phyloP scores from a whole-genome alignment of 2,797 vertebrate genomes.

The Gymnothorax reevesii region DNA sequence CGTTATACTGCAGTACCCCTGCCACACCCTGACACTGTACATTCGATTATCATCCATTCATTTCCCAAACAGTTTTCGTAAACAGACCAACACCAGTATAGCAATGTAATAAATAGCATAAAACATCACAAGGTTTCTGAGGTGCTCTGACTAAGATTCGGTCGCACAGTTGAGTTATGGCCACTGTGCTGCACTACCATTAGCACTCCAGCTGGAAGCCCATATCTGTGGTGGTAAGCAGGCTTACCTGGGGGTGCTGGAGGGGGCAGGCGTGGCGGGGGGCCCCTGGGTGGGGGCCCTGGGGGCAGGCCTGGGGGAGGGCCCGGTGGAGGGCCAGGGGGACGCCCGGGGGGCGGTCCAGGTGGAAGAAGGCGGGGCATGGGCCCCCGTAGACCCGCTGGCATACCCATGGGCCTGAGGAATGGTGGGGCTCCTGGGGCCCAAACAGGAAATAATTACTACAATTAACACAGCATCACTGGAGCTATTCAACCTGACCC shows the following conservation, averaged over 20 bases:
- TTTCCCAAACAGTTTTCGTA: not conserved
- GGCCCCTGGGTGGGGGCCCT: constrained; percentile 91
- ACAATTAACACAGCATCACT: not conserved
- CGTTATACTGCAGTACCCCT: not conserved
- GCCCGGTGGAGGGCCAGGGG: constrained; percentile 84
- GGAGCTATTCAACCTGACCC: not conserved
- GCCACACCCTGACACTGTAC: not conserved
- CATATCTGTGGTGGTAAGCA: too few species aligned
- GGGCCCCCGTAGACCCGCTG: constrained; percentile 84
- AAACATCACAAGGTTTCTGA: not conserved
- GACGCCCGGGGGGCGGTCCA: constrained; percentile 90
- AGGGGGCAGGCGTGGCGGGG: constrained; percentile 89
- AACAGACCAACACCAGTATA: not conserved
- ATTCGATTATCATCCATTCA: not conserved
- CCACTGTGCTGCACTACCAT: not conserved
- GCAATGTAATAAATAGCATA: not conserved
- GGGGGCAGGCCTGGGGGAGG: constrained; percentile 95
- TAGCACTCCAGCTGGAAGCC: not conserved
- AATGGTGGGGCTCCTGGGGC: constrained; percentile 89
- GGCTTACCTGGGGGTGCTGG: constrained; percentile 89
- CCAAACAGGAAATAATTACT: not conserved
- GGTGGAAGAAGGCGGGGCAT: constrained; percentile 91
- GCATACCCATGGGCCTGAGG: constrained; percentile 89
- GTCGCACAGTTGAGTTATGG: not conserved
- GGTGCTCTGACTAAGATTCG: not conserved